Percentiles rank a stretch among this genome's conserved stretches.
phyloP scores from a whole-genome alignment of 2,113 vertebrate species.

The Sprattus sprattus region DNA sequence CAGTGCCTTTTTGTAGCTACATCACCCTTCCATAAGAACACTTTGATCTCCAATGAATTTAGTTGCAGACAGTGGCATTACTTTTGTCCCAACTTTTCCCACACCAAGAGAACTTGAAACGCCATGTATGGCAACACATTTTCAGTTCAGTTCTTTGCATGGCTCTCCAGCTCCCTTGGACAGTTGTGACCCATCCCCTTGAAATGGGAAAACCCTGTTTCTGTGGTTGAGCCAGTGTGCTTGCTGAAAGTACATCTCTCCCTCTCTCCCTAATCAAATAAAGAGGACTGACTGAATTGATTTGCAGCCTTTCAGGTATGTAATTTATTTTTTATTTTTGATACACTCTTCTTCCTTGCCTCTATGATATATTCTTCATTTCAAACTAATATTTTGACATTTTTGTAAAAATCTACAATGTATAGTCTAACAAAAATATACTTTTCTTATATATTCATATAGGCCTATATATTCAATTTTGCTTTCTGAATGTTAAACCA shows the following conservation, averaged over 20 bases:
- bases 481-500: constrained; percentile 74
- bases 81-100: constrained; percentile 14
- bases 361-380: constrained; percentile 78
- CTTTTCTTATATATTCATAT: constrained; percentile 69
- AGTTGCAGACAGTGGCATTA: constrained; percentile 42
- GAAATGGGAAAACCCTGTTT: constrained; percentile 13
- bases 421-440: constrained; percentile 86
- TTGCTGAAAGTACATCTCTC: neutral
- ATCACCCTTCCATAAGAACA: constrained; percentile 55
- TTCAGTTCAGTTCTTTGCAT: constrained; percentile 10
- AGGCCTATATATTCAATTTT: constrained; percentile 73
- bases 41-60: constrained; percentile 42
- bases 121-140: neutral
- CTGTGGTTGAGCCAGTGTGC: constrained; percentile 15
- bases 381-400: constrained; percentile 67
- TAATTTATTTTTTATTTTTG: constrained; percentile 63
- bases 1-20: constrained; percentile 52
- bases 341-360: constrained; percentile 66
- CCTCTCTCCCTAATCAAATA: neutral
- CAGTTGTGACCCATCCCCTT: neutral
- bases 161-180: constrained; percentile 10
- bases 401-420: constrained; percentile 83
- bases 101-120: neutral
- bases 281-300: constrained; percentile 6
- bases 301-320: constrained; percentile 16